Conservation (phyloP, 2,797 vertebrate genomes). For the Cynopterus sphinx region DNA sequence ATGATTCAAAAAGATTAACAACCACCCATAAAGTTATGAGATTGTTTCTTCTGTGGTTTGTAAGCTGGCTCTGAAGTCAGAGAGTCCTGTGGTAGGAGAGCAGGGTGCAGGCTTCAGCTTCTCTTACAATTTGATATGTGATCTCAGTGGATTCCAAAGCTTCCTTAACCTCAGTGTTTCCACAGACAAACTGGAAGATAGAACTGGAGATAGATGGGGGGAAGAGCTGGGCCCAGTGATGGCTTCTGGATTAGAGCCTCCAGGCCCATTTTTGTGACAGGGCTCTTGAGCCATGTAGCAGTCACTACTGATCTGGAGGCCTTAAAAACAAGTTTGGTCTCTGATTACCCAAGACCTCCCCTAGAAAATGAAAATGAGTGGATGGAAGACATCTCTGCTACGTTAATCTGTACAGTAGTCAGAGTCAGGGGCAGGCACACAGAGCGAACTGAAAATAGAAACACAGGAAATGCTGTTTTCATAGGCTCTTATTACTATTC, state of each 20-base stretch:
- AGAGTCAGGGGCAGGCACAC: background rate
- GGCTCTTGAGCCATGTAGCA: background rate
- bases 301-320: background rate
- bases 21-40: background rate
- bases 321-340: background rate
- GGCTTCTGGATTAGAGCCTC: background rate
- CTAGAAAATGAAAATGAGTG: background rate
- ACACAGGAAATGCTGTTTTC: background rate
- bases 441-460: background rate
- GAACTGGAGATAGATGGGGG: background rate
- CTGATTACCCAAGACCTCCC: background rate
- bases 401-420: background rate
- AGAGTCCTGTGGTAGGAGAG: background rate
- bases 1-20: slow-evolving; percentile 21
- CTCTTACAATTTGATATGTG: background rate
- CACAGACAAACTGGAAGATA: background rate
- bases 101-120: background rate
- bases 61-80: background rate
- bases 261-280: background rate
- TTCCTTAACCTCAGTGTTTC: background rate
- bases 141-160: background rate
- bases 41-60: background rate
- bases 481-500: background rate
- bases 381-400: background rate
- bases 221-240: background rate